Conservation (phyloP, 2,797 vertebrate species). For the Ataeniobius toweri region DNA sequence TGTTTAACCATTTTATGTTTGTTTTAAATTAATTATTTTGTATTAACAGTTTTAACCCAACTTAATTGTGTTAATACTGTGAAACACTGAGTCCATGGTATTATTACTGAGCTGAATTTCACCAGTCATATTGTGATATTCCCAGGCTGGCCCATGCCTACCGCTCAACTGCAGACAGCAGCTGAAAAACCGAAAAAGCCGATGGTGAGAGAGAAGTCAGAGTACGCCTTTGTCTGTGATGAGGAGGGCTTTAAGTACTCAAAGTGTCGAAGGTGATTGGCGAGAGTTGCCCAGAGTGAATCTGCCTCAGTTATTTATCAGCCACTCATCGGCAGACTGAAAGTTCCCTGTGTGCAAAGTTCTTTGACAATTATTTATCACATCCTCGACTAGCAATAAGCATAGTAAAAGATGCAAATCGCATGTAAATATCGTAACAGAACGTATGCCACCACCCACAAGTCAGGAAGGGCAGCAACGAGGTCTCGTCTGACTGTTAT, state of each 20-base stretch:
- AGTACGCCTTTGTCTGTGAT: conserved; percentile 43
- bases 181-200: conserved; percentile 57
- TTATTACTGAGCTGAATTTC: not conserved
- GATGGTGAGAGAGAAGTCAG: conserved; percentile 33
- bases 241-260: conserved; percentile 61
- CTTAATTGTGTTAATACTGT: not conserved
- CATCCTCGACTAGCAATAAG: conserved; percentile 34
- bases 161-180: conserved; percentile 29
- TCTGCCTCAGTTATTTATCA: conserved; percentile 54
- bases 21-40: not conserved
- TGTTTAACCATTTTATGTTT: not conserved
- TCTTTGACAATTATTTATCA: conserved; percentile 46
- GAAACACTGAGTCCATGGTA: not conserved
- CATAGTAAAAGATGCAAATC: conserved; percentile 43
- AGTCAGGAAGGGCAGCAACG: conserved; percentile 45
- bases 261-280: conserved; percentile 49
- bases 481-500: conserved; percentile 58
- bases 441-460: conserved; percentile 8
- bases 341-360: conserved; percentile 56
- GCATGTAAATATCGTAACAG: conserved; percentile 38
- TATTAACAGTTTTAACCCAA: not conserved
- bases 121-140: not conserved
- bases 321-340: conserved; percentile 56
- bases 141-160: conserved; percentile 12
- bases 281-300: conserved; percentile 52